These are phyloP conservation scores for Lepidostoma basale DNA, from an alignment of 1,140 invertebrate species.

Conservation along the genomic window DNA sequence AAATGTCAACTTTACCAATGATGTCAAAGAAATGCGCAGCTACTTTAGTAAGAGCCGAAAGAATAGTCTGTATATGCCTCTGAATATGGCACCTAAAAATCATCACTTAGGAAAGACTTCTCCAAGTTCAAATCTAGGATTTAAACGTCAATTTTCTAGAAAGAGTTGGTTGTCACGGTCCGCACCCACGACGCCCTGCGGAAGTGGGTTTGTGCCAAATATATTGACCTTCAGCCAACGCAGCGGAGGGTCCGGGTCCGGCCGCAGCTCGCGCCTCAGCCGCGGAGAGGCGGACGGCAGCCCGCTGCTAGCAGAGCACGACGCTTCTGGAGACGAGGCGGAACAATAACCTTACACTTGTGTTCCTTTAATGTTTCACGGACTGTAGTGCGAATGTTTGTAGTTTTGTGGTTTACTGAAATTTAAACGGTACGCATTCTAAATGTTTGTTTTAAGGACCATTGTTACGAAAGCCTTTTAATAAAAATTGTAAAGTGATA, in stretches of 20 bases:
- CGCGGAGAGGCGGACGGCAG: conserved; percentile 60
- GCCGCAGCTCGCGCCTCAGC: conserved; percentile 48
- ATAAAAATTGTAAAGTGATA: conserved; percentile 40
- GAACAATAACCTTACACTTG: conserved; percentile 29
- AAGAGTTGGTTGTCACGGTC: conserved; percentile 72
- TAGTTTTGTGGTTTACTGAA: conserved; percentile 41
- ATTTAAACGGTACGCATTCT: conserved; percentile 43
- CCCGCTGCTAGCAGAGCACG: conserved; percentile 63
- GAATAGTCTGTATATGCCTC: conserved; percentile 65
- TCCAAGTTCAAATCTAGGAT: conserved; percentile 36
- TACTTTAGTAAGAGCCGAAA: conserved; percentile 55
- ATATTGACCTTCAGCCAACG: conserved; percentile 59
- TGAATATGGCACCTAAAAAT: conserved; percentile 50
- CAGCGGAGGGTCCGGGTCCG: conserved; percentile 55
- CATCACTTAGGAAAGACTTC: conserved; percentile 36
- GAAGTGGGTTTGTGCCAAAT: conserved; percentile 60
- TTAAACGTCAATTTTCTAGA: conserved; percentile 46
- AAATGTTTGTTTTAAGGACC: conserved; percentile 39
- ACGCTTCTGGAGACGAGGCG: conserved; percentile 58
- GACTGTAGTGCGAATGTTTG: conserved; percentile 44
- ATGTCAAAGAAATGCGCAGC: conserved; percentile 52
- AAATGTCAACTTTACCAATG: conserved; percentile 46
- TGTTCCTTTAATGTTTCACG: conserved; percentile 23
- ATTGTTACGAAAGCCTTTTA: conserved; percentile 42
- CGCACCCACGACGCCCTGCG: conserved; percentile 76